Base-by-base conservation (phyloP, 2,888 invertebrate species). In the Opisthograptis luteolata region DNA sequence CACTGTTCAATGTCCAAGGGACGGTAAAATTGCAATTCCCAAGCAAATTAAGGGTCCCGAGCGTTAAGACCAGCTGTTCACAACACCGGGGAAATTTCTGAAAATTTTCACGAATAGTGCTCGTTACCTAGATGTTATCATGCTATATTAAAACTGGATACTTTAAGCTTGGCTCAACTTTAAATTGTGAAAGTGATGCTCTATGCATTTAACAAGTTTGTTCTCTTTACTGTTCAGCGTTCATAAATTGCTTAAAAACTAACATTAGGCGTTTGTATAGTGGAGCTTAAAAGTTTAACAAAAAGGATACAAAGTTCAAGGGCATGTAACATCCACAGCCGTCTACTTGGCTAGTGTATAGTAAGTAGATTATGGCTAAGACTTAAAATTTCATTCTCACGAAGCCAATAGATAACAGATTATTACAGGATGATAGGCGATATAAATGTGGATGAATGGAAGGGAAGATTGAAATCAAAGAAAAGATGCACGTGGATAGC, bases 31-130 rank as follows among this genome's bases (percentile, higher is more conserved):
- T 59, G 66, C 68, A 66, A 68, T 66, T 66, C 60, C 64, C 47
- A 35, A 39, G 39, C 53, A 62, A 70, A 73, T 75, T 70, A 62
- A 61, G 64, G 61, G 57, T 40, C 56, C 54, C 47, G 43, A 56
- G 58, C 62, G 63, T 63, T 64, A 55, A 60, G 54, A 64, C 53
- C 74, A 73, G 70, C 68, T 75, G 70, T 56, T 68, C 60, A 53
- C 51, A 45, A 42, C 40, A 55, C 48, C 41, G 45, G 49, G 51
- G 35, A 48, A 60, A 69, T 56, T 68, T 60, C 43, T 14, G 51
- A 53, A 59, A 62, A 57, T 59, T 58, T 57, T 47, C 58, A 43
- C 49, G 43, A 51, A 22, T 48, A 51, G 43, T 41, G 44, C 35
- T 41, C 50, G 36, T 51, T 51, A 41, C 34, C 39, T 45, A 51